Percentiles rank a stretch among this genome's conserved stretches.
Evolutionary conservation across 2,888 invertebrate species (phyloP).

Genomic region (Stenolophus ochropezus): DNA sequence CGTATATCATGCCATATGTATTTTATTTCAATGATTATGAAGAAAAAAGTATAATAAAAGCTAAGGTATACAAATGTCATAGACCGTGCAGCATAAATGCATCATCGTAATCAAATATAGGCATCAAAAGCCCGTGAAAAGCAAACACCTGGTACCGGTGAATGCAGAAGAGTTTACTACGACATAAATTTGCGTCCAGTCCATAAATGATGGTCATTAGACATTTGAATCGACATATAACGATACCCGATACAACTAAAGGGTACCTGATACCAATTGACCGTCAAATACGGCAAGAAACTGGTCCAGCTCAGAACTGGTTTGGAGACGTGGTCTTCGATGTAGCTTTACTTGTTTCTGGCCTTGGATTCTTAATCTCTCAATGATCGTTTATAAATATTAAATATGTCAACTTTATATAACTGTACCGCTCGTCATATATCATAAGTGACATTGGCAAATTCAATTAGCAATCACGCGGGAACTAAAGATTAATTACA

Average conservation of each 20-base stretch:
- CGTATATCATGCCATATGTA: neutral
- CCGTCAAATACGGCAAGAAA: conserved; percentile 44
- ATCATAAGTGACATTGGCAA: conserved; percentile 23
- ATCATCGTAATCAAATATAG: neutral
- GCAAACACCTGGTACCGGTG: neutral
- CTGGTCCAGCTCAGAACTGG: conserved; percentile 38
- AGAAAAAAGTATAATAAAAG: neutral
- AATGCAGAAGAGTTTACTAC: conserved; percentile 5
- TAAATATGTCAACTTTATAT: conserved; percentile 45
- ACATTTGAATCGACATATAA: conserved; percentile 8
- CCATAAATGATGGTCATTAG: conserved; percentile 29
- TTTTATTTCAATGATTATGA: neutral
- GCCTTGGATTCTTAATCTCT: conserved; percentile 41
- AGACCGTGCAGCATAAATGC: neutral
- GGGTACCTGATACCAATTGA: conserved; percentile 40
- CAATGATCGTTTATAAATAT: conserved; percentile 44
- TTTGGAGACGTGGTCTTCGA: conserved; percentile 20
- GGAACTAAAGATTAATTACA: neutral
- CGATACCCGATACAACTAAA: conserved; percentile 8
- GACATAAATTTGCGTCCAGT: neutral
- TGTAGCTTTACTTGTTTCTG: conserved; percentile 40
- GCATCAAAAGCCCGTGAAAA: neutral
- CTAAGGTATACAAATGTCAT: neutral
- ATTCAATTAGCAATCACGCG: neutral
- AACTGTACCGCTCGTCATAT: conserved; percentile 10